Evolutionary conservation across 1,140 invertebrate genomes (phyloP), one percentile per base, ranked within the genome.

Genomic region (Pogonomyrmex californicus): DNA sequence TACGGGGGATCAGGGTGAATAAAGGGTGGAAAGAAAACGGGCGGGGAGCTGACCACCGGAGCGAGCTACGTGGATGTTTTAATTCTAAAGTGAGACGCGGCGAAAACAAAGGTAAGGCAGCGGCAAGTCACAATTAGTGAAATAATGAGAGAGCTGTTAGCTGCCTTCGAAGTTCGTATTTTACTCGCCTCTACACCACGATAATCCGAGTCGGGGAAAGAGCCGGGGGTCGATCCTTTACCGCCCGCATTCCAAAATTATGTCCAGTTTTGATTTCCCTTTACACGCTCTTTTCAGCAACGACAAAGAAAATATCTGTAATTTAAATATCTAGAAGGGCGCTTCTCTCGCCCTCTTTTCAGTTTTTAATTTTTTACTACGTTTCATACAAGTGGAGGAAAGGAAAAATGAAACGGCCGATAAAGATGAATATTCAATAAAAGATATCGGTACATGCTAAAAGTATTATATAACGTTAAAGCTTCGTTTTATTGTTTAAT

Each of bases 61-160:
- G 76, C 76, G 51, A 73, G 58, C 36, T 51, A n/a, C 23, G 71
- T 10, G 70, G 44, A 87, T 87, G 86, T 89, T 90, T 86, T 87
- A 86, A 89, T 89, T 89, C 86, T 9, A 4, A 14, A 58, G 41
- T n/a, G 73, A 83, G 70, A 82, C 79, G 62, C 36, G 76, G 56
- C 33, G 33, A 58, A 86, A 81, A 89, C 88, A 88, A 77, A 86
- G 36, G 36, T 47, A 49, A 51, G 70, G 38, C 12, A 56, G 36
- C 17, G 47, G n/a, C 70, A 23, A 44, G 12, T 86, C 65, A 89
- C 88, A 90, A 90, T 90, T 90, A 90, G 77, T 73, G 88, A 89
- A 87, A 89, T 86, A 90, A 90, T 73, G 88, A 78, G 85, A 54
- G 58, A 87, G 71, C 66, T 66, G 51, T 33, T 86, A 17, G 23